Conservation (phyloP, 2,797 vertebrate species). For the Cynodonichthys magdalenae region DNA sequence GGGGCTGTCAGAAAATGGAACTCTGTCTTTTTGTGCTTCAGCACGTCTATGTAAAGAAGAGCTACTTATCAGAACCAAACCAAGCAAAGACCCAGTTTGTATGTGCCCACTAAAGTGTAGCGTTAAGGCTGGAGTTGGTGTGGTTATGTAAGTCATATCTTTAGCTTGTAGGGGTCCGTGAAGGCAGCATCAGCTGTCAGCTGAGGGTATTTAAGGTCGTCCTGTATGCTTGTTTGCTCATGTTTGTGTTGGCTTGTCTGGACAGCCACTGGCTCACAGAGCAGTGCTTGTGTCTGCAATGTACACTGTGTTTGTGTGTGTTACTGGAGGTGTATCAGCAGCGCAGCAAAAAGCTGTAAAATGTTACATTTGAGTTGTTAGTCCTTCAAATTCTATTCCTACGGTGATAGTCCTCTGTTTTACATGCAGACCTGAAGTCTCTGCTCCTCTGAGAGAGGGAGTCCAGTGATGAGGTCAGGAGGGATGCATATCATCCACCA, state of each 20-base stretch:
- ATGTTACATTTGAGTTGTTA: neutral
- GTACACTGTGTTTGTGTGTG: neutral
- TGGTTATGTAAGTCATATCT: neutral
- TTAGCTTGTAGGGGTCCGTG: conserved; percentile 6
- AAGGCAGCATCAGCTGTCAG: conserved; percentile 43
- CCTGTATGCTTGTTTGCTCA: conserved; percentile 20
- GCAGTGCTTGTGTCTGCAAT: conserved; percentile 11
- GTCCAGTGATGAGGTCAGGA: too few relatives aligned
- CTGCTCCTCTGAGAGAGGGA: too few relatives aligned
- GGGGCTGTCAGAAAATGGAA: conserved; percentile 15
- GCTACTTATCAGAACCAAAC: too few relatives aligned
- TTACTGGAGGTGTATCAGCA: conserved; percentile 1
- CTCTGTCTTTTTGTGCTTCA: too few relatives aligned
- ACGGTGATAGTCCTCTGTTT: too few relatives aligned
- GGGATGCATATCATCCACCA: too few relatives aligned
- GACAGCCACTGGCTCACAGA: conserved; percentile 12
- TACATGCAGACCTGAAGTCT: too few relatives aligned
- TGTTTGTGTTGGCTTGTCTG: conserved; percentile 12
- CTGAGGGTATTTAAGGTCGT: conserved; percentile 62
- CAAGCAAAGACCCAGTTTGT: too few relatives aligned
- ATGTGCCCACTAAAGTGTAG: neutral
- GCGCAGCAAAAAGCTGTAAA: neutral
- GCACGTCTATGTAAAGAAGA: too few relatives aligned
- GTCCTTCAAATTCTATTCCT: neutral
- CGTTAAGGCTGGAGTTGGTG: neutral